These are phyloP conservation scores for Dendrolimus pini DNA, from an alignment of 2,888 invertebrate species.

Conservation along the genomic window DNA sequence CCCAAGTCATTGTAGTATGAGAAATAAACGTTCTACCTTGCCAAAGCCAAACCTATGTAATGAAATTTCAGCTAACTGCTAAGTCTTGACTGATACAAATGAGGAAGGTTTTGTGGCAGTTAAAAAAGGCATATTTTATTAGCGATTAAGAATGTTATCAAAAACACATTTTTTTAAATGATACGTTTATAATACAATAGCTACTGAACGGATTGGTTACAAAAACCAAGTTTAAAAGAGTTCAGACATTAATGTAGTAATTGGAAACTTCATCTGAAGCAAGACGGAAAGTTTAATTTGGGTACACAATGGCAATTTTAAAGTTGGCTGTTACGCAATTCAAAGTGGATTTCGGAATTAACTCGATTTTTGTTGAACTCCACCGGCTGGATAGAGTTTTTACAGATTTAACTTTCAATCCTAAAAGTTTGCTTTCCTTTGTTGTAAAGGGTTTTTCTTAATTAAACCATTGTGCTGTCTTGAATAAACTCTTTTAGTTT, in stretches of 20 bases:
- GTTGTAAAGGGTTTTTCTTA: slow-evolving; percentile 20
- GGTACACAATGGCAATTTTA: slow-evolving; percentile 57
- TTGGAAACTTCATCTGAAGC: slow-evolving; percentile 29
- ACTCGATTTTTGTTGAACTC: slow-evolving; percentile 58
- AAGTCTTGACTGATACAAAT: too few species aligned
- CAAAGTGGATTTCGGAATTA: slow-evolving; percentile 58
- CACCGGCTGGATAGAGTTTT: slow-evolving; percentile 22
- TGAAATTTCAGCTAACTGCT: too few species aligned
- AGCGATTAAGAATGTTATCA: too few species aligned
- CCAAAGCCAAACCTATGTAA: too few species aligned
- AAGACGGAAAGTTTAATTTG: slow-evolving; percentile 46
- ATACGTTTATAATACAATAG: too few species aligned
- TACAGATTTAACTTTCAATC: slow-evolving; percentile 39
- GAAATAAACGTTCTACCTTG: too few species aligned
- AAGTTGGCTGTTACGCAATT: slow-evolving; percentile 52
- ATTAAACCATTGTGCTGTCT: slow-evolving; percentile 20
- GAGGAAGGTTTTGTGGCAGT: too few species aligned
- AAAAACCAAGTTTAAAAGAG: not conserved
- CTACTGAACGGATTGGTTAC: not conserved
- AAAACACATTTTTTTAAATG: too few species aligned
- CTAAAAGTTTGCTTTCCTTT: slow-evolving; percentile 33
- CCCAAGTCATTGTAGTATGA: too few species aligned
- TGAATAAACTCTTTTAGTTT: too few species aligned
- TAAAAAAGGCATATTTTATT: too few species aligned
- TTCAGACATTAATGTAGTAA: slow-evolving; percentile 9